These are phyloP conservation scores for Buceros bicornis DNA, from an alignment of 2,797 vertebrate genomes.

Conservation along the genomic window DNA sequence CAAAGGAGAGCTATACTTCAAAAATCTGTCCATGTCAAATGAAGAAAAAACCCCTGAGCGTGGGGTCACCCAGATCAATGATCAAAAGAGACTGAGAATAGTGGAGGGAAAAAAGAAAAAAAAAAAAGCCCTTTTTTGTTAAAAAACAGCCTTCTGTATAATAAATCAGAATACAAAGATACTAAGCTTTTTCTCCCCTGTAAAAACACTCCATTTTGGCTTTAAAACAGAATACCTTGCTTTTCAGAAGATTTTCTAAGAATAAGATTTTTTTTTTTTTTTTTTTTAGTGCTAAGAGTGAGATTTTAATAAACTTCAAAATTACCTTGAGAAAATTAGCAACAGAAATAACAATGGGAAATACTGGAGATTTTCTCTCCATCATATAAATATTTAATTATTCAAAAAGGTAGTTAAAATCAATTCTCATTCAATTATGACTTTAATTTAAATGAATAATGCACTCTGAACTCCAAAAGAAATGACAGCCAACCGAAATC, in stretches of 20 bases:
- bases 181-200: constrained; percentile 4
- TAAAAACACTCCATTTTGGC: constrained; percentile 28
- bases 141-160: constrained; percentile 72
- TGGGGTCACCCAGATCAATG: constrained; percentile 93
- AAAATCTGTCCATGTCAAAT: constrained; percentile 90
- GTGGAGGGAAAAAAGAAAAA: background rate
- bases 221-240: constrained; percentile 56
- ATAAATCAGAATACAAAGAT: constrained; percentile 75
- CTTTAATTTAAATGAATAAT: background rate
- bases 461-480: background rate
- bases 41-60: constrained; percentile 86
- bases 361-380: background rate
- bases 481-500: background rate
- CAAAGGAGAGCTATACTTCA: constrained; percentile 87
- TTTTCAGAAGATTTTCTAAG: constrained; percentile 19
- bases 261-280: background rate
- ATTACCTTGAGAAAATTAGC: background rate
- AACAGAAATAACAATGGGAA: background rate
- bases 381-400: background rate
- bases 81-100: constrained; percentile 89
- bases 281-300: background rate
- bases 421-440: background rate
- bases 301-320: constrained; percentile 30
- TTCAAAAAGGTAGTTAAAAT: background rate
- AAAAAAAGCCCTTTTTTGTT: constrained; percentile 56